Conservation (phyloP, 2,113 vertebrate genomes). For the Sinocyclocheilus grahami region DNA sequence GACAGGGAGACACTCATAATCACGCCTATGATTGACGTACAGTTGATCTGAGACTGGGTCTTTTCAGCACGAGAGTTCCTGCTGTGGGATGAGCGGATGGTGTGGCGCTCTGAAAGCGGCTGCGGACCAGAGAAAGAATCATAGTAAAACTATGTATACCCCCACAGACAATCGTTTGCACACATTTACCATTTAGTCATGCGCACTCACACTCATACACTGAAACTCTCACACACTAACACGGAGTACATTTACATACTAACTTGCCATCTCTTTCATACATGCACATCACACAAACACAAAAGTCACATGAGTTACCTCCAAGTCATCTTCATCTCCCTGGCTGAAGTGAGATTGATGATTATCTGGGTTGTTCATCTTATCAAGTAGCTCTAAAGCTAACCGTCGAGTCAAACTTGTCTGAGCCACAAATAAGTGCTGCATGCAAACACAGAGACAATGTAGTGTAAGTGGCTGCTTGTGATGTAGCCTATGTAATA, state of each 20-base stretch:
- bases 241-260: background rate
- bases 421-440: constrained; percentile 90
- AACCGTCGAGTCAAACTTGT: constrained; percentile 84
- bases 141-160: background rate
- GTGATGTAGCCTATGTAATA: background rate
- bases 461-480: background rate
- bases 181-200: background rate
- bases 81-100: constrained; percentile 89
- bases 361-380: constrained; percentile 94
- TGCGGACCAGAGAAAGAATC: constrained; percentile 36
- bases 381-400: constrained; percentile 92
- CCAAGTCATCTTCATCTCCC: constrained; percentile 91
- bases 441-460: constrained; percentile 11
- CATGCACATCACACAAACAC: background rate
- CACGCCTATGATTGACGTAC: constrained; percentile 77
- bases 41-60: constrained; percentile 93
- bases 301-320: constrained; percentile 74
- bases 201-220: background rate
- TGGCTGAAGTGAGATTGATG: constrained; percentile 84
- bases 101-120: constrained; percentile 85
- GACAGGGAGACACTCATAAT: background rate
- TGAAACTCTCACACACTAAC: background rate
- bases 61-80: constrained; percentile 86
- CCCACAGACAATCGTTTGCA: background rate
- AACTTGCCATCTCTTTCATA: background rate